phyloP scores from a whole-genome alignment of 2,888 invertebrate genomes.

The Idaea aversata region DNA sequence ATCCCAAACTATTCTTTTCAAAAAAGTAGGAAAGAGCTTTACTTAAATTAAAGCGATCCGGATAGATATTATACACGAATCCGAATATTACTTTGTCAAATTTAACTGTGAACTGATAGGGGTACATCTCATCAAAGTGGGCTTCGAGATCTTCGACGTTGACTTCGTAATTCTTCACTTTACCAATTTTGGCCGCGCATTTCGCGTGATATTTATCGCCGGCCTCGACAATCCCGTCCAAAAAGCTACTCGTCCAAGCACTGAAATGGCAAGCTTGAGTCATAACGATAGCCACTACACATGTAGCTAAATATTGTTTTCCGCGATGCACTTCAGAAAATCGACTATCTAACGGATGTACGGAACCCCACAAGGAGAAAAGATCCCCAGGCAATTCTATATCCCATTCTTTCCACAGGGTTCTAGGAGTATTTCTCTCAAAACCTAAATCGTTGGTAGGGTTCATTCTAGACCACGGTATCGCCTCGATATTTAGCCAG shows the following conservation, averaged over 20 bases:
- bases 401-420: slow-evolving; percentile 84
- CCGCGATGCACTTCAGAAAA: slow-evolving; percentile 80
- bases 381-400: slow-evolving; percentile 84
- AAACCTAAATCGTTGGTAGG: slow-evolving; percentile 61
- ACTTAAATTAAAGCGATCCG: slow-evolving; percentile 82
- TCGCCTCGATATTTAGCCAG: slow-evolving; percentile 62
- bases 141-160: slow-evolving; percentile 77
- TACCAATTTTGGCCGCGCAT: slow-evolving; percentile 65
- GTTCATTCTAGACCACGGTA: slow-evolving; percentile 69
- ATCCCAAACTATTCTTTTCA: slow-evolving; percentile 72
- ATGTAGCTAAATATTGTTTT: slow-evolving; percentile 82
- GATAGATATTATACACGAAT: slow-evolving; percentile 79
- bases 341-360: slow-evolving; percentile 81
- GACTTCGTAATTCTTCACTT: slow-evolving; percentile 78
- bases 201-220: slow-evolving; percentile 81
- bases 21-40: slow-evolving; percentile 82
- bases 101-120: slow-evolving; percentile 79
- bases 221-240: slow-evolving; percentile 82
- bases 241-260: slow-evolving; percentile 82
- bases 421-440: slow-evolving; percentile 51
- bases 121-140: slow-evolving; percentile 77
- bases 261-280: slow-evolving; percentile 79
- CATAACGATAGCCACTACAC: slow-evolving; percentile 81
- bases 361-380: slow-evolving; percentile 84
- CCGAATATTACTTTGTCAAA: slow-evolving; percentile 81